Base-by-base conservation (phyloP, 53 echinoderm and acorn worm species). In the Astropecten irregularis region DNA sequence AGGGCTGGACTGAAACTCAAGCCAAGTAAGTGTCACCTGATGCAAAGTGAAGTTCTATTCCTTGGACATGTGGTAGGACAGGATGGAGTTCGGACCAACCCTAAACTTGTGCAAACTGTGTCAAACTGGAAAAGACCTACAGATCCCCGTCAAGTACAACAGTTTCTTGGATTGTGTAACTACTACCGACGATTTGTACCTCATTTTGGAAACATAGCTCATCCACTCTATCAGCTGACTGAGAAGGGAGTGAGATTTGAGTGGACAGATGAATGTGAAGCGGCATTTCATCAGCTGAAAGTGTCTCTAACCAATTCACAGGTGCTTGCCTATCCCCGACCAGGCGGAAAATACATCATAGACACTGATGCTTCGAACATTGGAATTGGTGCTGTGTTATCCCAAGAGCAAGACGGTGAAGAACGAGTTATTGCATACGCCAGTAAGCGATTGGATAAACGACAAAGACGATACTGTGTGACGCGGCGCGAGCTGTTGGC, bases 281-380 rank as follows among this genome's bases (percentile, higher is more conserved):
- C 16, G 8, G 76, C 86, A 21, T 86, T 86, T 36, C 21, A 76
- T 1, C 4, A 57, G 10, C 26, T 86, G 7, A 86, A 76, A 25
- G 61, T 30, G 5, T 30, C 33, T 9, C 46, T 84, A 31, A 71
- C 51, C 22, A 37, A 57, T 42, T 39, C 71, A 19, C 44, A 14
- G 2, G 72, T 85, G 32, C 57, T 85, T 48, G 62, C 85, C 14
- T 73, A 73, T 32, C 66, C 76, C 10, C 69, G 37, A 33, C 30
- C 34, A 27, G 15, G 76, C 10, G 86, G 61, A 35, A 44, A 46
- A 36, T 84, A 54, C 19, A 66, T 86, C 19, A n/a, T 86, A 15
- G 86, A 86, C 66, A 86, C 73, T 4, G 86, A 86, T 86, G 86
- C 66, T 42, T 84, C 76, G n/a, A 73, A 86, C 20, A 51, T 49